Conservation (phyloP, 1,140 invertebrate genomes). For the Uloborus diversus region DNA sequence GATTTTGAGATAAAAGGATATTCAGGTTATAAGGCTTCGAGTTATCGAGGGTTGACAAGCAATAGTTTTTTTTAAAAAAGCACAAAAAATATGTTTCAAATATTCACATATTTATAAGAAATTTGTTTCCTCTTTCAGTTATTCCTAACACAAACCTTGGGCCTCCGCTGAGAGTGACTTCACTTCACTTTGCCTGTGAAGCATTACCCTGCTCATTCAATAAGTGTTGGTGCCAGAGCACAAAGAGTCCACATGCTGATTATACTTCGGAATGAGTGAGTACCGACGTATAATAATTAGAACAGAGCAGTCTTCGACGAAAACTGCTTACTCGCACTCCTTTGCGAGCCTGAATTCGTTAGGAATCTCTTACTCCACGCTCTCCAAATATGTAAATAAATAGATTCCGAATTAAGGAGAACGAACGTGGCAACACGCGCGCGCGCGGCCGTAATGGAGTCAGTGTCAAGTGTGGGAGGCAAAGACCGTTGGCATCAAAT, state of each 20-base stretch:
- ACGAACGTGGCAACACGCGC: neutral
- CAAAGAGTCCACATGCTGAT: constrained; percentile 41
- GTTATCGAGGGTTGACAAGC: too few species aligned
- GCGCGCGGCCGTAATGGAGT: constrained; percentile 20
- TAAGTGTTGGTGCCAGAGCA: constrained; percentile 20
- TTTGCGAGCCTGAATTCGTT: constrained; percentile 23
- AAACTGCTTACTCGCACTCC: constrained; percentile 15
- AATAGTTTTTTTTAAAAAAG: too few species aligned
- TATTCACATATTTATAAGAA: too few species aligned
- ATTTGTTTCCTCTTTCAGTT: too few species aligned
- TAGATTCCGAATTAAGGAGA: constrained; percentile 47
- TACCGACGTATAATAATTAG: constrained; percentile 16
- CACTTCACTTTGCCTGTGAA: neutral
- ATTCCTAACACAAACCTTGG: too few species aligned
- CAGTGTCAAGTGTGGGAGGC: constrained; percentile 5
- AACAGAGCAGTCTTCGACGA: neutral
- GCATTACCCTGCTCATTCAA: constrained; percentile 10
- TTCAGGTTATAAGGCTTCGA: too few species aligned
- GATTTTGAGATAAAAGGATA: too few species aligned
- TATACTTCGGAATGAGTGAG: neutral
- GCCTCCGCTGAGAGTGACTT: neutral
- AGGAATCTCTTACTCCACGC: constrained; percentile 26
- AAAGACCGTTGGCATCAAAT: constrained; percentile 8
- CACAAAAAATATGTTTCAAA: too few species aligned
- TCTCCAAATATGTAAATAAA: constrained; percentile 50